Conservation (phyloP, 2,888 invertebrate genomes). For the Panzeria rudis region DNA sequence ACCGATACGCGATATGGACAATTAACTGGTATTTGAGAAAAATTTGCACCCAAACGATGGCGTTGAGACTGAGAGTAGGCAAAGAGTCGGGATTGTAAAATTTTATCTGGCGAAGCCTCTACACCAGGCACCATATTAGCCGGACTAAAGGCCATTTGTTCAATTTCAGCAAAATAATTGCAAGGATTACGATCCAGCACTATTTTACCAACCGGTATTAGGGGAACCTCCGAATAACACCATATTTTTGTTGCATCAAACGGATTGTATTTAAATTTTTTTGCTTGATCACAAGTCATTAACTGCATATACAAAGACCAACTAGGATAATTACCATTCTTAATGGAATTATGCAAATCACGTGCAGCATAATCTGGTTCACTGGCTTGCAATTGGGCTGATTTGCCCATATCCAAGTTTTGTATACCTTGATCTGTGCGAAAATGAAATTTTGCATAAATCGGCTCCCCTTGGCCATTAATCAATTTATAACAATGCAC, state of each 20-base stretch:
- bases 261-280: conserved; percentile 92
- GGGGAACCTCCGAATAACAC: conserved; percentile 93
- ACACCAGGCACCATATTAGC: conserved; percentile 96
- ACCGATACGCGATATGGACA: conserved; percentile 91
- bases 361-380: conserved; percentile 96
- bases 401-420: conserved; percentile 85
- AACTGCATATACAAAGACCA: conserved; percentile 94
- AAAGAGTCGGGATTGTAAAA: conserved; percentile 94
- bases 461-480: conserved; percentile 89
- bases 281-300: conserved; percentile 95
- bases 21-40: conserved; percentile 96
- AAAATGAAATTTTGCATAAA: conserved; percentile 97
- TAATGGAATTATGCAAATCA: conserved; percentile 95
- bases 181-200: conserved; percentile 94
- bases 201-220: conserved; percentile 94
- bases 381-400: conserved; percentile 85
- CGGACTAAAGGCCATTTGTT: conserved; percentile 96
- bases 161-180: conserved; percentile 97
- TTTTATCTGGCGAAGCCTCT: conserved; percentile 96
- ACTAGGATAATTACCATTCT: conserved; percentile 88
- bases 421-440: conserved; percentile 96
- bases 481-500: conserved; percentile 96
- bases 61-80: conserved; percentile 96
- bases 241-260: conserved; percentile 97
- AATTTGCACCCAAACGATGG: conserved; percentile 95